A percentile compares a stretch with the other conserved stretches of the same genome.
Conservation (phyloP, 2,113 vertebrate genomes). For the Saguinus imperator region DNA sequence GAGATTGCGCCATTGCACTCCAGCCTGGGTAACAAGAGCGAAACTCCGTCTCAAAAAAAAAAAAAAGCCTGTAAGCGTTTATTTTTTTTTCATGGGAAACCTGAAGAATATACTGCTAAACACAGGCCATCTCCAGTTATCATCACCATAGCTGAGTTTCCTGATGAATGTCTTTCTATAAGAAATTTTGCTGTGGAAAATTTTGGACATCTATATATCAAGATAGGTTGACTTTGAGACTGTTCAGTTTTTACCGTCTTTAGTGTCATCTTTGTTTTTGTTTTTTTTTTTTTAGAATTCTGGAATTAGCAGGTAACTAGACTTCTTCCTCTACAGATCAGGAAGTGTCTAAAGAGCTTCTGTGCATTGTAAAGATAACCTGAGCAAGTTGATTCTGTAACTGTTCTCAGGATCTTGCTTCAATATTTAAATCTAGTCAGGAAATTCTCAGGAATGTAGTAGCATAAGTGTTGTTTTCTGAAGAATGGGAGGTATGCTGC, state of each 20-base stretch:
- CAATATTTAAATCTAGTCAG: neutral
- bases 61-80: neutral
- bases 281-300: neutral
- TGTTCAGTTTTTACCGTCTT: neutral
- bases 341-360: neutral
- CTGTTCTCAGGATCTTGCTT: neutral
- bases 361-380: neutral
- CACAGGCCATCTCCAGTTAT: neutral
- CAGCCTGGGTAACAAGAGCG: too few species aligned
- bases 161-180: neutral
- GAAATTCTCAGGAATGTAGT: neutral
- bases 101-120: neutral
- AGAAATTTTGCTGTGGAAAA: slow-evolving; percentile 13
- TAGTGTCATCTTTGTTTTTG: neutral
- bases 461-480: neutral
- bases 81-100: neutral
- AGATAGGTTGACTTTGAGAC: neutral
- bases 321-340: neutral
- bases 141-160: neutral
- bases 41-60: too few species aligned
- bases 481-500: neutral
- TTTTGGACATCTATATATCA: neutral
- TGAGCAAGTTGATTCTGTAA: neutral
- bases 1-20: too few species aligned
- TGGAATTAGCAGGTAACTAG: neutral